Evolutionary conservation across 2,797 vertebrate species (phyloP), one percentile per base, ranked within the genome.

Genomic region (Trachops cirrhosus): DNA sequence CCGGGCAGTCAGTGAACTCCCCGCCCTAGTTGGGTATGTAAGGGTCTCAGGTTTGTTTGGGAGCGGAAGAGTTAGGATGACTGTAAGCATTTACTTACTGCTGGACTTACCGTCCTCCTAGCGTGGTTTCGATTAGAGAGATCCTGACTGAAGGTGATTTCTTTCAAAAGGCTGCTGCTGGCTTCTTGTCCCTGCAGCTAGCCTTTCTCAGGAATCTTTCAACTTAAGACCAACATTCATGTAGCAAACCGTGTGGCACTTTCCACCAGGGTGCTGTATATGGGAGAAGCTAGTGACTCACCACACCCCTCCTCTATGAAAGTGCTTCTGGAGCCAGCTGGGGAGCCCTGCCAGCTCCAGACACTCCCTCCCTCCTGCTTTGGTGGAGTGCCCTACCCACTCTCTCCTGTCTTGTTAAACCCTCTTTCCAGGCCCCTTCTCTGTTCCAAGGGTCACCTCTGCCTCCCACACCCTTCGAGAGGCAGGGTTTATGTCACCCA

Each of bases 241-340:
- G 93, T 70, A 70, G 7, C 59, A 80, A 24, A 52, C 46, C 0
- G 46, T 68, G 71, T 57, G 48, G 59, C 59, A 34, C 78, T 67
- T 37, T 80, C 37, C 75, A 34, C 21, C 48, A 21, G 64, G 71
- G 83, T 18, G 39, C 67, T 75, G 95, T 95, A 48, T 86, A 64
- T 79, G 95, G 82, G 80, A 80, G 91, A 82, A 90, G 87, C 93
- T 59, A 62, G 80, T 97, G 97, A 97, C 77, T 97, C 97, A 97
- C 41, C 32, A 11, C 21, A 41, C 54, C 24, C 7, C 26, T 62
- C 24, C 64, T 78, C 34, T n/a, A 77, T 50, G 78, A 71, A 87
- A 96, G 86, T 12, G 68, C 54, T 50, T 73, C 77, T 79, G 67
- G 68, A 89, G 91, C 95, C 95, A 89, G 71, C 48, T 74, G 16